Conservation (phyloP, 2,888 invertebrate genomes). For the Azorinus chamasolen region DNA sequence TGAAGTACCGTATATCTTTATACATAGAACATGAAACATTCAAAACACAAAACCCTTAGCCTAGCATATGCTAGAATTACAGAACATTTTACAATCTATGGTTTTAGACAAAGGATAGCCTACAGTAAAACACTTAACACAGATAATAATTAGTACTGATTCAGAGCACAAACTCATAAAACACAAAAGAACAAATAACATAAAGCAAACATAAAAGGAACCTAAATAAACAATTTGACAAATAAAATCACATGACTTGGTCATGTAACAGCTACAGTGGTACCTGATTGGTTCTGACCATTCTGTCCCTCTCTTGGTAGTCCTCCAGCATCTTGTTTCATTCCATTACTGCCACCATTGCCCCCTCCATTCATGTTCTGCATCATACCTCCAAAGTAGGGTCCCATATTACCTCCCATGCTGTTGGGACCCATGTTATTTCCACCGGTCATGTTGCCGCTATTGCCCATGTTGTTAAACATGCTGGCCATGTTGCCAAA, state of each 20-base stretch:
- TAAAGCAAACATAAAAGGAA: constrained; percentile 16
- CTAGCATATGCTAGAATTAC: not conserved
- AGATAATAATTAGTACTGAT: too few species aligned
- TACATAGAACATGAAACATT: too few species aligned
- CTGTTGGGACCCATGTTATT: constrained; percentile 20
- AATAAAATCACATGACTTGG: constrained; percentile 7
- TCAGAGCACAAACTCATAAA: too few species aligned
- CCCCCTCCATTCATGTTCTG: constrained; percentile 21
- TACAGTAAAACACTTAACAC: too few species aligned
- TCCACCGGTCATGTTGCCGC: constrained; percentile 28
- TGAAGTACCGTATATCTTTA: too few species aligned
- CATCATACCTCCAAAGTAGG: constrained; percentile 39
- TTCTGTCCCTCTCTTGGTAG: constrained; percentile 19
- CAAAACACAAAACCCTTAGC: not conserved
- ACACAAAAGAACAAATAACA: constrained; percentile 2
- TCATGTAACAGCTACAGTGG: constrained; percentile 31
- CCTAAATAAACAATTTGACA: constrained; percentile 1
- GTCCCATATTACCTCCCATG: constrained; percentile 39
- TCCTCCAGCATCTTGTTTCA: constrained; percentile 5
- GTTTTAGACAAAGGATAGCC: too few species aligned
- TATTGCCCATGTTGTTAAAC: constrained; percentile 15
- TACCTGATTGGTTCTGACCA: constrained; percentile 60
- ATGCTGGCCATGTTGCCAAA: constrained; percentile 54
- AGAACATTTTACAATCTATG: not conserved
- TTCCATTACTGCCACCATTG: constrained; percentile 15